Evolutionary conservation across 23 tunicate species (phyloP).

Genomic region (Aplidium turbinatum): DNA sequence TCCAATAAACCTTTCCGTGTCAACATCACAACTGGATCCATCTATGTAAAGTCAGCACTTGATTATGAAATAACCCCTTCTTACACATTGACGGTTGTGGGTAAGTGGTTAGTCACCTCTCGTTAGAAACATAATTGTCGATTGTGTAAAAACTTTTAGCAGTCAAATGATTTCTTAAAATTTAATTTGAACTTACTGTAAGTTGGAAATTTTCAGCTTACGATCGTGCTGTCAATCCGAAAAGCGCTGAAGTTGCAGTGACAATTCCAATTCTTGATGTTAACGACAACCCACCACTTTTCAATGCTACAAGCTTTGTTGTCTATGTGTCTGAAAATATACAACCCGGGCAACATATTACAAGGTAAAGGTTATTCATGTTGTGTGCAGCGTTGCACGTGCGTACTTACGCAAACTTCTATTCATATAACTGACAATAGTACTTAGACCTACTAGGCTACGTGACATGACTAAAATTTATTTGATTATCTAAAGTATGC

Average conservation of each 20-base stretch:
- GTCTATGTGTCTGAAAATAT: conserved; percentile 54
- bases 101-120: too few species aligned
- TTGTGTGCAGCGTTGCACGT: too few species aligned
- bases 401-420: too few species aligned
- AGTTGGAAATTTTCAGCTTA: conserved; percentile 50
- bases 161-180: too few species aligned
- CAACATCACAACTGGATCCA: conserved; percentile 29
- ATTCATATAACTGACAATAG: too few species aligned
- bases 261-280: conserved; percentile 55
- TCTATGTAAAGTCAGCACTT: conserved; percentile 17
- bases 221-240: conserved; percentile 46
- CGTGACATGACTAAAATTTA: too few species aligned
- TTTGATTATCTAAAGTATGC: too few species aligned
- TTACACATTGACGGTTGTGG: conserved; percentile 51
- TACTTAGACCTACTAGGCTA: too few species aligned
- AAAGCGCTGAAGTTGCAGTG: conserved; percentile 27
- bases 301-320: conserved; percentile 59
- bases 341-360: conserved; percentile 22
- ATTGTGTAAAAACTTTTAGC: too few species aligned
- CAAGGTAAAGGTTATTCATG: too few species aligned
- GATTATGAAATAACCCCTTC: conserved; percentile 57
- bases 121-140: too few species aligned
- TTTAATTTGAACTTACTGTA: too few species aligned
- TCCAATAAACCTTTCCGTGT: conserved; percentile 43
- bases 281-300: conserved; percentile 67